Conservation (phyloP, 2,113 vertebrate genomes). For the Leiothrix lutea region DNA sequence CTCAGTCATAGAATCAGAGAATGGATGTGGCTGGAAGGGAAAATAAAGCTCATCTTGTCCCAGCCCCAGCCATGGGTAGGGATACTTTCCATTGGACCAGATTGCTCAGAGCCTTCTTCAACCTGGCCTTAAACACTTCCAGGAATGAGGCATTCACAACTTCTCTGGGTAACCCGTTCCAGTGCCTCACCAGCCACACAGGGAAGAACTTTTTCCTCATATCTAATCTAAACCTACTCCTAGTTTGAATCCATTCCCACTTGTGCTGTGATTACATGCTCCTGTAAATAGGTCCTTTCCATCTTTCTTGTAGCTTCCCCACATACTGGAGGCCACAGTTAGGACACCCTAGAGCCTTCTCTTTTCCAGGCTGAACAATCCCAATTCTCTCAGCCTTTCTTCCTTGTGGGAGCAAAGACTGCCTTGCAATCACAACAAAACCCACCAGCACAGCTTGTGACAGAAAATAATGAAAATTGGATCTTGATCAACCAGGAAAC, state of each 20-base stretch:
- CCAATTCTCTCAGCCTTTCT: background rate
- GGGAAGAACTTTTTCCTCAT: background rate
- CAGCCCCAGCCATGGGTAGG: rapidly evolving
- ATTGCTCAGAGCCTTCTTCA: background rate
- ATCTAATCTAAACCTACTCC: background rate
- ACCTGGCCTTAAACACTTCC: background rate
- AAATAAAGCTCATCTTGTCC: background rate
- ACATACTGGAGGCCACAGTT: rapidly evolving
- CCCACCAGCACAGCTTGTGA: background rate
- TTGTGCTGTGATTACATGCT: background rate
- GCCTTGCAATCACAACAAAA: background rate
- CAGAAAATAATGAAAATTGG: background rate
- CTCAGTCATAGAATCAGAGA: background rate
- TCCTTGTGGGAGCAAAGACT: background rate
- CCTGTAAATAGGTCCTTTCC: background rate
- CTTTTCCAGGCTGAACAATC: background rate
- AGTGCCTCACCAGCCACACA: background rate
- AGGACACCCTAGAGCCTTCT: background rate
- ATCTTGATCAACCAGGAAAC: background rate
- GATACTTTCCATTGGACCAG: background rate
- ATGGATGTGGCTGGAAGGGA: background rate
- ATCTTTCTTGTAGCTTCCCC: background rate
- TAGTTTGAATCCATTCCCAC: background rate
- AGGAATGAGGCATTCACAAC: background rate
- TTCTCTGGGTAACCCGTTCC: background rate